Conservation (phyloP, 2,113 vertebrate genomes). For the Apteryx owenii region DNA sequence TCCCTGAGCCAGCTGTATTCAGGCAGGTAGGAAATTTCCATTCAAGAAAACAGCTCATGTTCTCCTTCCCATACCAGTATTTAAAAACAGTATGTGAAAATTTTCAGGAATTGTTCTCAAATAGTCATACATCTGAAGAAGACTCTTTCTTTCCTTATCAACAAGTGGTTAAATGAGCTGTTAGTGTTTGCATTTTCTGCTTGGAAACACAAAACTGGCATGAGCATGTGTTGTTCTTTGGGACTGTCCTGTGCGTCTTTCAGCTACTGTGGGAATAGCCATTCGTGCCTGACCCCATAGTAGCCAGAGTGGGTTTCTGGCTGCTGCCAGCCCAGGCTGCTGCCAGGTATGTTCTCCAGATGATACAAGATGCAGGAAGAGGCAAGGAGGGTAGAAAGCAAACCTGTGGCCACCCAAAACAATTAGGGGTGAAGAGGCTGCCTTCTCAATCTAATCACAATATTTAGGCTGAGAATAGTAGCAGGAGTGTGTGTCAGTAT, state of each 20-base stretch:
- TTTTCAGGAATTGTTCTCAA: not conserved
- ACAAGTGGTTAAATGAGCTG: not conserved
- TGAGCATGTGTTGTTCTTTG: not conserved
- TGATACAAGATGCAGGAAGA: not conserved
- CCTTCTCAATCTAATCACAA: not conserved
- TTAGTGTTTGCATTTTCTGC: not conserved
- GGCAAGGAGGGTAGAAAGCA: not conserved
- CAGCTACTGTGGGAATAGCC: not conserved
- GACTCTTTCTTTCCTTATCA: not conserved
- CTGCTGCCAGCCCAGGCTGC: not conserved
- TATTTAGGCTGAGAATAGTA: no score
- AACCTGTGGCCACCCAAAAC: not conserved
- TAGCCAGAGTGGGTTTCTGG: not conserved
- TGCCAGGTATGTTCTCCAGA: not conserved
- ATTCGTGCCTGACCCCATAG: not conserved
- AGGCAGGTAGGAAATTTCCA: not conserved
- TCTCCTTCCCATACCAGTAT: not conserved
- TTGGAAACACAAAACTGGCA: not conserved
- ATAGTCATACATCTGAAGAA: not conserved
- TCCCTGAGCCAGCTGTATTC: not conserved
- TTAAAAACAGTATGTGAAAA: not conserved
- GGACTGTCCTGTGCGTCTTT: not conserved
- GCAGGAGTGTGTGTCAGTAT: no score
- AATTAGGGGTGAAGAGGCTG: not conserved
- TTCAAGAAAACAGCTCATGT: not conserved